Evolutionary conservation across 2,888 invertebrate genomes (phyloP), one percentile per base, ranked within the genome.

Genomic region (Ashinkailepas kermadecensis): DNA sequence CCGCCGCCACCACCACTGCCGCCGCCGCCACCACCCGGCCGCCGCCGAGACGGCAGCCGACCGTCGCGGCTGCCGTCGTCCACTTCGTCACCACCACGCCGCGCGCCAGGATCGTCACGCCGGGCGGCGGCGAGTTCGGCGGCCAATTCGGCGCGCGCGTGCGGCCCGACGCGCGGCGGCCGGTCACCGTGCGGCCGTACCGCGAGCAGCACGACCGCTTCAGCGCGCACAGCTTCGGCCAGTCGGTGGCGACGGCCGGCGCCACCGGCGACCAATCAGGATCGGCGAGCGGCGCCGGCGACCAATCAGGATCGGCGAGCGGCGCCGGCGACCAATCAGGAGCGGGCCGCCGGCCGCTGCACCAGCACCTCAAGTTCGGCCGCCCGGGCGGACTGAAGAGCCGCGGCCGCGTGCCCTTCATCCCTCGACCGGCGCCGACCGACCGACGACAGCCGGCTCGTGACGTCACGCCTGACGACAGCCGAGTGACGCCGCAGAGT

Each of bases 41-140:
- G 8, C 18, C 62, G 18, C 62, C 62, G 18, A 39, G 39, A 39
- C 39, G 39, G 39, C 39, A 4, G 39, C 39, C 39, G 39, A 39
- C 39, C 62, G 62, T 12, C 62, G 18, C 62, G 18, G 8, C 62
- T 4, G 8, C 62, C 15, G 18, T 8, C 62, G 62, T 54, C 2
- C 54, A 54, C 18, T 74, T 54, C 54, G 74, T 74, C 18, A 74
- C 54, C 8, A 74, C 74, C 7, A 74, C 74, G 54, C 74, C 74
- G 21, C 74, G 74, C 54, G 74, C 74, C 54, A 74, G 18, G 74
- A 74, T 74, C 54, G 74, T 74, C 18, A 74, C 74, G 74, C 54
- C 74, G 21, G 74, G 74, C 15, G 21, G 39, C 39, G 74, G 74
- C 74, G 0, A 25, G 25, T 67, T 67, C n/a, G 67, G 67, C 67